Evolutionary conservation across 2,888 invertebrate species (phyloP), one percentile per base, ranked within the genome.

Genomic region (Horisme vitalbata): DNA sequence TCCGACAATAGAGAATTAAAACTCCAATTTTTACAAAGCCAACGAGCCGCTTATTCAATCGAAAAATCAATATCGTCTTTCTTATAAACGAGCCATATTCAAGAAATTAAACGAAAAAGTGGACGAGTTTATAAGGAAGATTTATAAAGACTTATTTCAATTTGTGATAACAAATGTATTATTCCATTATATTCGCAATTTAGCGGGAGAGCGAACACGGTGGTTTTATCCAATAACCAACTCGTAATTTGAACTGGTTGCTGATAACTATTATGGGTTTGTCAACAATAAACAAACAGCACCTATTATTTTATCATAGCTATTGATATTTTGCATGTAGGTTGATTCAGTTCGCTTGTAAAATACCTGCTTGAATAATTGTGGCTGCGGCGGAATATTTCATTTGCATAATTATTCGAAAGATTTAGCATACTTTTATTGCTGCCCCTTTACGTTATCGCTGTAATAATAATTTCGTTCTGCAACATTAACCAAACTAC

Each of bases 1-100:
- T 54, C 64, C 69, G 65, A 80, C 80, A 82, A 81, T 76, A 74
- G 70, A 71, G 75, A 78, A 83, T 83, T 82, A 83, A 85, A 83
- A 80, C 59, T 75, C 59, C 68, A 81, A 75, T 78, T 83, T 74
- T 80, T 75, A 71, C 63, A 68, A 55, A 73, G 68, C 71, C 74
- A 73, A 72, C 70, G 71, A 76, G 73, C 69, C 72, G 74, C 65
- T 77, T 77, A 79, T 77, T 82, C 76, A 76, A 78, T 75, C 58
- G 69, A 67, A 74, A 77, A 81, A 78, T 79, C 79, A 77, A 83
- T 83, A 75, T 66, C 55, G 43, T 51, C 57, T 52, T 57, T 56
- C 58, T 63, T 58, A 63, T 59, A 61, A 69, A 65, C 63, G 59
- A 66, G 61, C 55, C 58, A 57, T 60, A 63, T 63, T 61, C 56